Evolutionary conservation across 2,888 invertebrate species (phyloP), one percentile per base, ranked within the genome.

Genomic region (Pyrgus malvae): DNA sequence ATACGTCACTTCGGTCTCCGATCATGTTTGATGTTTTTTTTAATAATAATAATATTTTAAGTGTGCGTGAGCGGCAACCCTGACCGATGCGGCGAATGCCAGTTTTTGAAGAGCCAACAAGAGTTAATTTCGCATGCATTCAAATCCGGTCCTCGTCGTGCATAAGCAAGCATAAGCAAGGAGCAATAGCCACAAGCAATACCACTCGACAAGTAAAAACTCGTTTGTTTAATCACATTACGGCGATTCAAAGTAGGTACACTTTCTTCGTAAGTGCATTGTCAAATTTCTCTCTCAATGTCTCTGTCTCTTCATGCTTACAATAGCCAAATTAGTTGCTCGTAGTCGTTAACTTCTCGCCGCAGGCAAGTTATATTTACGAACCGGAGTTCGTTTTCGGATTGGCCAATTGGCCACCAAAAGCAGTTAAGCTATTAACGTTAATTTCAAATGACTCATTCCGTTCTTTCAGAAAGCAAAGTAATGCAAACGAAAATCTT

Each of bases 231-330:
- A 78, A 83, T 84, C 78, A 73, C 72, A 69, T 74, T 74, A 69
- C 54, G 73, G 74, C 74, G 74, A 75, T 74, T 78, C 73, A 67
- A 69, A 73, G 76, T n/a, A n/a, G n/a, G n/a, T 75, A 76, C 75
- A 80, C 88, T 89, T 88, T 89, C 89, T 81, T 85, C 70, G 69
- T 74, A 75, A 80, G 74, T 79, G 78, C 78, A 82, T 84, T 82
- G 81, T 86, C 79, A 73, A 83, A 87, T 87, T 87, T 88, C 85
- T 76, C 83, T 74, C 56, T 60, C 42, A 23, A 44, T 38, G 55
- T 35, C 9, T 31, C 38, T 31, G 54, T 54, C 54, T 48, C 40
- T 40, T 49, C 46, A 40, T 55, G 27, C 48, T 35, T 71, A 83
- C 81, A 83, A 80, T 84, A 74, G 75, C 68, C 54, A 49, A 49